A percentile compares a stretch with the other conserved stretches of the same genome.
Evolutionary conservation across 2,888 invertebrate species (phyloP).

Genomic region (Agapostemon virescens): DNA sequence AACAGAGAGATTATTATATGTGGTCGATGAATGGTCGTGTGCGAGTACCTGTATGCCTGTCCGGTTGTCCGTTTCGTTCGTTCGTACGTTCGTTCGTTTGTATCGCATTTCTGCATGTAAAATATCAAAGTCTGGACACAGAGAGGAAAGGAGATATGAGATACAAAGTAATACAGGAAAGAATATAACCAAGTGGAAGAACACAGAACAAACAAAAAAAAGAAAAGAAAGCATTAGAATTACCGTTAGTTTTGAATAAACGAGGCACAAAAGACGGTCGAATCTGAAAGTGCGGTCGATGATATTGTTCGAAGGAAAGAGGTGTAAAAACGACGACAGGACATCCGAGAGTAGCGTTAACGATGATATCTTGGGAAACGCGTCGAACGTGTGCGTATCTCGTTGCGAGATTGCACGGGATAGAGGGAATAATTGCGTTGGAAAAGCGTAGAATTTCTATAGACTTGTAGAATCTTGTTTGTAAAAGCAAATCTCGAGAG

Average conservation of each 20-base stretch:
- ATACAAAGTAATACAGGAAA: conserved; percentile 50
- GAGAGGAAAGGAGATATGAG: conserved; percentile 79
- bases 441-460: no score
- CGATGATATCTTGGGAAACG: background rate
- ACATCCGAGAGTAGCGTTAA: conserved; percentile 28
- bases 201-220: background rate
- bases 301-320: background rate
- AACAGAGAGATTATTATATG: no score
- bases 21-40: background rate
- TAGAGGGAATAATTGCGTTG: no score
- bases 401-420: background rate
- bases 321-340: conserved; percentile 4
- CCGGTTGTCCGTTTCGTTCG: background rate
- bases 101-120: conserved; percentile 73
- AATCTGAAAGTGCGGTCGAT: conserved; percentile 16
- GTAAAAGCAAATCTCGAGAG: background rate
- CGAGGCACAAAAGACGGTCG: conserved; percentile 37
- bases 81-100: conserved; percentile 38
- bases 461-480: no score
- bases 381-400: background rate
- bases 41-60: background rate
- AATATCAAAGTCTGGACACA: conserved; percentile 75
- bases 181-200: conserved; percentile 11
- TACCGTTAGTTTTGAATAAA: conserved; percentile 17
- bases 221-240: background rate